Percentiles rank a stretch among this genome's conserved stretches.
These are phyloP conservation scores for Horisme vitalbata DNA, from an alignment of 2,888 invertebrate genomes.

Conservation along the genomic window DNA sequence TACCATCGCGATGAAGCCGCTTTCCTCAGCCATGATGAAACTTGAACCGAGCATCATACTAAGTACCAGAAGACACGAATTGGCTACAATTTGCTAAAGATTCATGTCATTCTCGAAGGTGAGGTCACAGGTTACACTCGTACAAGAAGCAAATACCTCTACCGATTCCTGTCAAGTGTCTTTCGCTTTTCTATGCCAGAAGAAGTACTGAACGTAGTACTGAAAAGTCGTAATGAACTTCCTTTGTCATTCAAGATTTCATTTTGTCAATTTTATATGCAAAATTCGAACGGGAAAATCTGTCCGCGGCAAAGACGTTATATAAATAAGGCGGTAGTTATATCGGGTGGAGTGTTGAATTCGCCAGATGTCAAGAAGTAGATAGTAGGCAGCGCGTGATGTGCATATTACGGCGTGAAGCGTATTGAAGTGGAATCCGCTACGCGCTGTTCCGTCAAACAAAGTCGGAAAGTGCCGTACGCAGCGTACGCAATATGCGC, in stretches of 20 bases:
- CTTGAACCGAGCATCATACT: slow-evolving; percentile 35
- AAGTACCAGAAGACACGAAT: slow-evolving; percentile 16
- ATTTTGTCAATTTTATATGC: slow-evolving; percentile 11
- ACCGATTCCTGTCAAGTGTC: slow-evolving; percentile 3
- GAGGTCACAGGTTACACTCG: slow-evolving; percentile 8
- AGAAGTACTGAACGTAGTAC: too few relatives aligned
- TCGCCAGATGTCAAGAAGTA: slow-evolving; percentile 20
- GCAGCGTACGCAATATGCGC: slow-evolving; percentile 42
- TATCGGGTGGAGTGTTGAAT: not conserved
- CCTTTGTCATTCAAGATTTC: slow-evolving; percentile 14
- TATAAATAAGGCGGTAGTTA: not conserved
- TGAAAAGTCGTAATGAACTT: slow-evolving; percentile 8
- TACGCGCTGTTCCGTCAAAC: slow-evolving; percentile 23
- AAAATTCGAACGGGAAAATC: slow-evolving; percentile 2
- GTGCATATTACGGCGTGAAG: slow-evolving; percentile 20
- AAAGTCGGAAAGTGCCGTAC: slow-evolving; percentile 24
- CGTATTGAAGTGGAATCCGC: slow-evolving; percentile 27
- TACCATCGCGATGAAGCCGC: slow-evolving; percentile 40
- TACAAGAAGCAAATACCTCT: slow-evolving; percentile 10
- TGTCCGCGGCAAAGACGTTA: slow-evolving; percentile 2
- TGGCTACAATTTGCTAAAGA: slow-evolving; percentile 18
- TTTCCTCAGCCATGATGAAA: slow-evolving; percentile 37
- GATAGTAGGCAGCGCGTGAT: slow-evolving; percentile 12
- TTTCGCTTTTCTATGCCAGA: slow-evolving; percentile 5
- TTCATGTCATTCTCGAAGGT: slow-evolving; percentile 18